Percentiles rank a stretch among this genome's conserved stretches.
Conservation (phyloP, 30 jellyfish, hydroid and myxozoan genomes). For the Aurelia aurita complex sp. Pacific region DNA sequence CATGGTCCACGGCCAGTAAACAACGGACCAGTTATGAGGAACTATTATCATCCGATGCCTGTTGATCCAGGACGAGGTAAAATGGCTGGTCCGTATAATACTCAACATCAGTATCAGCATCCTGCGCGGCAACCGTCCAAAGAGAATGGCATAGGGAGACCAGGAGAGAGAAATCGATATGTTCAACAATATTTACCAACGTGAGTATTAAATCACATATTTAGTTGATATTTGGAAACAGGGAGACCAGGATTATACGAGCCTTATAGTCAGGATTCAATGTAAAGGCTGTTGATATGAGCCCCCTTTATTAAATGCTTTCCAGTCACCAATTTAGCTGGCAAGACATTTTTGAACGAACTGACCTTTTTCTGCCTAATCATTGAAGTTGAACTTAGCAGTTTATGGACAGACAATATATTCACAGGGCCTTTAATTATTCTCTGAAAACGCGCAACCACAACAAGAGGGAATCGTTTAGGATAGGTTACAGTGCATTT, state of each 20-base stretch:
- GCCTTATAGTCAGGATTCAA: no score
- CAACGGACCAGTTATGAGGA: constrained; percentile 51
- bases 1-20: constrained; percentile 76
- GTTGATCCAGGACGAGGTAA: constrained; percentile 47
- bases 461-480: no score
- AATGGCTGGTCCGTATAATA: constrained; percentile 19
- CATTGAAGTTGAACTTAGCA: no score
- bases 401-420: no score
- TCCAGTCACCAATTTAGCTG: no score
- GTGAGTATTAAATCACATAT: constrained; percentile 1
- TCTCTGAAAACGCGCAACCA: no score
- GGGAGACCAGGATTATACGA: not conserved
- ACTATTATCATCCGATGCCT: constrained; percentile 17
- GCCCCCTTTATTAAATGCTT: no score
- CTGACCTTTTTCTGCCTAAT: no score
- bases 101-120: constrained; percentile 58
- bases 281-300: no score
- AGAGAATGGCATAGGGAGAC: constrained; percentile 38
- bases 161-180: constrained; percentile 45
- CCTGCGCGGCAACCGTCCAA: constrained; percentile 28
- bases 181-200: constrained; percentile 75
- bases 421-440: no score
- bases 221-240: not conserved
- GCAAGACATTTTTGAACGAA: no score
- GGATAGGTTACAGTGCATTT: no score